phyloP scores from a whole-genome alignment of 2,113 vertebrate genomes.

The Suncus etruscus region DNA sequence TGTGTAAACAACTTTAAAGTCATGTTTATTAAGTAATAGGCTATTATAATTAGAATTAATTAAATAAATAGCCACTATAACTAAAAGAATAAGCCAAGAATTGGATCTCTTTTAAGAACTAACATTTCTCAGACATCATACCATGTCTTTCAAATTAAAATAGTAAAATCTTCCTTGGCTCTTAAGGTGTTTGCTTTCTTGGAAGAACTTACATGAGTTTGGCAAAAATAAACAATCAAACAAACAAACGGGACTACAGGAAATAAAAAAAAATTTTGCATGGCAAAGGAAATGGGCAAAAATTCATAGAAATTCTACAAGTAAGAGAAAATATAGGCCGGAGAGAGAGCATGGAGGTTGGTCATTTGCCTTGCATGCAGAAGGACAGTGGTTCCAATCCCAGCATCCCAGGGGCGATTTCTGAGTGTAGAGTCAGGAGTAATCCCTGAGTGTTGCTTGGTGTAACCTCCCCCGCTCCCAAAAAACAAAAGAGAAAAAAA shows the following conservation, averaged over 20 bases:
- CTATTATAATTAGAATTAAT: not conserved
- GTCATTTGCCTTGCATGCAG: too few species aligned
- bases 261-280: not conserved
- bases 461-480: too few species aligned
- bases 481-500: too few species aligned
- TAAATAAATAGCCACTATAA: not conserved
- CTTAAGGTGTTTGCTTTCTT: not conserved
- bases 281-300: not conserved
- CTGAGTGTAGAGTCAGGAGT: too few species aligned
- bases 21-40: not conserved
- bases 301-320: not conserved
- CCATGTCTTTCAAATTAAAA: conserved; percentile 25
- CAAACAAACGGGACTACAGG: not conserved
- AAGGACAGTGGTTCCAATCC: too few species aligned
- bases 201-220: not conserved
- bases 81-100: conserved; percentile 33
- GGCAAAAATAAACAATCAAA: not conserved
- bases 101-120: not conserved
- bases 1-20: conserved; percentile 28
- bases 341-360: too few species aligned
- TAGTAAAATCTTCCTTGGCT: not conserved
- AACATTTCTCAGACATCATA: not conserved
- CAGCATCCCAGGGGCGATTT: too few species aligned
- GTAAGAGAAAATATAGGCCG: too few species aligned
- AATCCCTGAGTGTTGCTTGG: too few species aligned